Conservation (phyloP, 2,888 invertebrate species). For the Venusia cambrica region DNA sequence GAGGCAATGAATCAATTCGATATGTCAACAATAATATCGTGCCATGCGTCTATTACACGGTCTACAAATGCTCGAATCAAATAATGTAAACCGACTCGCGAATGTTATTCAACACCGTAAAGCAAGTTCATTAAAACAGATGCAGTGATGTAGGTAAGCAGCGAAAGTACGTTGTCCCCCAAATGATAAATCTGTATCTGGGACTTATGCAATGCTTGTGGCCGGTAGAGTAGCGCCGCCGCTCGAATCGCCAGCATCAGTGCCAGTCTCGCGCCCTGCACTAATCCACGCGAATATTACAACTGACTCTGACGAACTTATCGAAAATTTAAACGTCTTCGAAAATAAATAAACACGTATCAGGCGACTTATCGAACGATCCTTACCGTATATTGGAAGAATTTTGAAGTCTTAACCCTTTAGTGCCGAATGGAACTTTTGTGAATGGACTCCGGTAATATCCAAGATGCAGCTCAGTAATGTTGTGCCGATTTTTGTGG, state of each 20-base stretch:
- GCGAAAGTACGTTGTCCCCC: conserved; percentile 79
- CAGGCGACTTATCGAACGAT: no score
- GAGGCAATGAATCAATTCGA: no score
- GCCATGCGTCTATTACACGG: conserved; percentile 30
- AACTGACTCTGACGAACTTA: no score
- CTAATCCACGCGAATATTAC: conserved; percentile 40
- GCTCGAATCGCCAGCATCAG: conserved; percentile 49
- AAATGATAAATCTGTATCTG: conserved; percentile 76
- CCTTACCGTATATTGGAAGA: no score
- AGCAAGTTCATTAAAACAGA: conserved; percentile 26
- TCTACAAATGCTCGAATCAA: conserved; percentile 20
- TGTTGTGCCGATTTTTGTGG: conserved; percentile 32
- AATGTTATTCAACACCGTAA: conserved; percentile 21
- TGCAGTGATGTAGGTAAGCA: conserved; percentile 46
- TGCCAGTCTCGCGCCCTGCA: conserved; percentile 46
- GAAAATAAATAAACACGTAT: no score
- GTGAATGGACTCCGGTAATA: conserved; percentile 9
- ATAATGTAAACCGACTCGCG: conserved; percentile 20
- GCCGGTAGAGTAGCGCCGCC: conserved; percentile 28
- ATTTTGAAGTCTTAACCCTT: no score
- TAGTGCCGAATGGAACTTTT: conserved; percentile 5
- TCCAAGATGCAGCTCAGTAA: conserved; percentile 38
- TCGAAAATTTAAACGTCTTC: no score
- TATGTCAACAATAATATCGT: no score
- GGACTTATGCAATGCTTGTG: conserved; percentile 62